These are phyloP conservation scores for Drosophila repletoides DNA, from an alignment of 1,140 invertebrate genomes.

Conservation along the genomic window DNA sequence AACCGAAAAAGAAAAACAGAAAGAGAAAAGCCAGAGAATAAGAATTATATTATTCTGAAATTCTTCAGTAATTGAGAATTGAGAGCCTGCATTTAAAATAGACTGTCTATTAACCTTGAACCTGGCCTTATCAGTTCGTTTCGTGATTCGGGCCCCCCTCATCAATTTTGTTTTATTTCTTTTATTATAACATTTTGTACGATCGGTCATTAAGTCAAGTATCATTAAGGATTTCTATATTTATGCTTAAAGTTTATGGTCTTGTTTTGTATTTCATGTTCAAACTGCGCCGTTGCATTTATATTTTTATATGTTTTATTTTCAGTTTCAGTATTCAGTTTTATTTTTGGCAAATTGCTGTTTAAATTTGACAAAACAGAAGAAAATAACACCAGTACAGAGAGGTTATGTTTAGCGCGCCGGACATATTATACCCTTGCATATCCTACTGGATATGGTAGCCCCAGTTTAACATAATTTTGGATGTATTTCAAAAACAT, in stretches of 20 bases:
- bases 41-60: conserved; percentile 4
- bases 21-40: conserved; percentile 22
- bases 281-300: conserved; percentile 40
- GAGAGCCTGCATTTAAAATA: conserved; percentile 17
- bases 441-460: too few species aligned
- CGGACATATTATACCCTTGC: too few species aligned
- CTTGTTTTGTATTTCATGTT: conserved; percentile 34
- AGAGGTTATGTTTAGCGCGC: too few species aligned
- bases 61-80: conserved; percentile 14
- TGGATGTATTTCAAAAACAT: too few species aligned
- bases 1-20: conserved; percentile 45
- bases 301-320: background rate
- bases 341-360: conserved; percentile 36
- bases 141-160: conserved; percentile 30
- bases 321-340: too few species aligned
- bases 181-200: background rate
- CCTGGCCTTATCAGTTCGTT: conserved; percentile 55
- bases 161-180: conserved; percentile 20
- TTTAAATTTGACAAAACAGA: conserved; percentile 32
- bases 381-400: too few species aligned
- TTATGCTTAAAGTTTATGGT: conserved; percentile 25
- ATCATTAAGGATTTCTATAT: conserved; percentile 30
- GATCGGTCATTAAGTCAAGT: conserved; percentile 15
- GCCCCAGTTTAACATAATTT: too few species aligned
- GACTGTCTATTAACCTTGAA: conserved; percentile 54